Base-by-base conservation (phyloP, 2,888 invertebrate genomes). In the Boloria selene region DNA sequence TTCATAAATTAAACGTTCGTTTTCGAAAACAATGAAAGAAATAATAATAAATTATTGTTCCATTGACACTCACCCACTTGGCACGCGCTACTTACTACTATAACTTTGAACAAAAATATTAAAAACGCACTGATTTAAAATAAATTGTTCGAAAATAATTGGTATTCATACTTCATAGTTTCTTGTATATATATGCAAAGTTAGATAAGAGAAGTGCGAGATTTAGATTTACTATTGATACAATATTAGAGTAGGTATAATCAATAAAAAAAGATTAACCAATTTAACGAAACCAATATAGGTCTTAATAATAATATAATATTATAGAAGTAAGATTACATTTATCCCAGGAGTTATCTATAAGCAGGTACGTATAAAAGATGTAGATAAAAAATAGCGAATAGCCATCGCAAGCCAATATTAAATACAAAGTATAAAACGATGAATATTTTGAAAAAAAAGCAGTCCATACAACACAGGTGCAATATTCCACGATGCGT, bases 41-140 rank as follows among this genome's bases (percentile, higher is more conserved):
- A 63, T 62, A 61, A 62, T 58, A 63, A 67, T 67, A 69, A 61
- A 53, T 65, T 56, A 64, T 72, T 77, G 75, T 76, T 77, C 77
- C 80, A 80, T 86, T 87, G 87, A 89, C 86, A 87, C 84, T 90
- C 89, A 88, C 90, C 88, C 78, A 90, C 83, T 91, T 90, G 91
- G 90, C 90, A 89, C 79, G 73, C 63, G 61, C 47, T 13, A 60
- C 13, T 49, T 49, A 45, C 66, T 66, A 54, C 61, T 61, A 58
- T 61, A 61, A 61, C 47, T 51, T 47, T 17, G 52, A 47, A 67
- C 26, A 59, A 13, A 67, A 67, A 60, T 63, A 63, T 53, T 44
- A 59, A 59, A 63, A 55, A 59, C 49, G n/a, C 54, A 51, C 63
- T 55, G 17, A 44, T 42, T 26, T 22, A 14, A 67, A 42, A 54